phyloP scores from a whole-genome alignment of 2,797 vertebrate species.

The Heterohyrax brucei region DNA sequence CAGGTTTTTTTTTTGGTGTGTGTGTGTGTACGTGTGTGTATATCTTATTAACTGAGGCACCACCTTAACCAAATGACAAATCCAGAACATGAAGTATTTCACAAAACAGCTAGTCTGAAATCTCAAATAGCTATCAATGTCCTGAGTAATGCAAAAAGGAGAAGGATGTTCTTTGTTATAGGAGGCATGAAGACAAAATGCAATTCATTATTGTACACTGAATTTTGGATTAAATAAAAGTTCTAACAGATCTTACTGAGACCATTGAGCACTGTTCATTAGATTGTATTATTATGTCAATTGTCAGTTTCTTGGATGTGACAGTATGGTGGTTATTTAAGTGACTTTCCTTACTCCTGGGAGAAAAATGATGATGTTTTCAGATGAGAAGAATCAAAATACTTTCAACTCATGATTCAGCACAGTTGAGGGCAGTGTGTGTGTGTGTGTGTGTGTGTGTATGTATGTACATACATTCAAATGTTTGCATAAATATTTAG shows the following conservation, averaged over 20 bases:
- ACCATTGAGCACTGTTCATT: not conserved
- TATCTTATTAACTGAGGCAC: not conserved
- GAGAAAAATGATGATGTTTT: not conserved
- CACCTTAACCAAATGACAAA: not conserved
- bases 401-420: not conserved
- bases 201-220: not conserved
- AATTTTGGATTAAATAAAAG: slow-evolving; percentile 19
- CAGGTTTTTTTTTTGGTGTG: too few species aligned
- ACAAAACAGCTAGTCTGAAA: not conserved
- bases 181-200: not conserved
- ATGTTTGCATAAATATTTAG: slow-evolving; percentile 58
- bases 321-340: not conserved
- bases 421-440: not conserved
- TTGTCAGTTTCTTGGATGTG: not conserved
- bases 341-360: not conserved
- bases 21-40: too few species aligned
- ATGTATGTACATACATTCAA: not conserved
- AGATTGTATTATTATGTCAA: not conserved
- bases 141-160: not conserved
- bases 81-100: not conserved
- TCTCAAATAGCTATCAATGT: not conserved
- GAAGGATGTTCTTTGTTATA: not conserved
- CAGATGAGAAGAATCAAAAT: not conserved
- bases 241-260: not conserved
- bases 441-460: rapidly evolving